phyloP scores from a whole-genome alignment of 1,140 invertebrate genomes.

The Listronotus oregonensis region DNA sequence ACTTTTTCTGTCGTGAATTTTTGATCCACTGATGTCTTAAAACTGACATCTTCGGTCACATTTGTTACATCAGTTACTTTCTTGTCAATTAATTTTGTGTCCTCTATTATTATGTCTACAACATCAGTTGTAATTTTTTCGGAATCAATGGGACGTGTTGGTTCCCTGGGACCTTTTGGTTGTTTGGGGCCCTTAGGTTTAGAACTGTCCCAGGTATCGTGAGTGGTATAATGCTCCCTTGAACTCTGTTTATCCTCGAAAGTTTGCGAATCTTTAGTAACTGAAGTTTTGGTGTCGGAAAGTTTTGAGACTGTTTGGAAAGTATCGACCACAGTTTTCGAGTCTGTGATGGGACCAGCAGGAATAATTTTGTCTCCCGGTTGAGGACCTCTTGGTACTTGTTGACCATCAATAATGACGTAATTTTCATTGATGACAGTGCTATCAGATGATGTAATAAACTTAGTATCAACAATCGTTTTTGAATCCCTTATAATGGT shows the following conservation, averaged over 20 bases:
- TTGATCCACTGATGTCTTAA: slow-evolving; percentile 33
- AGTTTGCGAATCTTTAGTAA: slow-evolving; percentile 47
- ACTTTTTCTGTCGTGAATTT: slow-evolving; percentile 32
- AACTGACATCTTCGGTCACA: slow-evolving; percentile 18
- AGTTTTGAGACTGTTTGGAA: slow-evolving; percentile 39
- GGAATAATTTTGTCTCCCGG: slow-evolving; percentile 8
- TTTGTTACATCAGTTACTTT: slow-evolving; percentile 18
- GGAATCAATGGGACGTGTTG: slow-evolving; percentile 9
- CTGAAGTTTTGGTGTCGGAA: slow-evolving; percentile 40
- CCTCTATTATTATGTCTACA: slow-evolving; percentile 1
- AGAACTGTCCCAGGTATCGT: slow-evolving; percentile 37
- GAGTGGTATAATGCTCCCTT: slow-evolving; percentile 39
- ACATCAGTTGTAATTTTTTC: slow-evolving; percentile 1
- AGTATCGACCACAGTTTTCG: slow-evolving; percentile 40
- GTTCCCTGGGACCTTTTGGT: slow-evolving; percentile 14
- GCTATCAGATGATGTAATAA: slow-evolving; percentile 3
- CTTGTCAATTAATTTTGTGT: slow-evolving; percentile 18
- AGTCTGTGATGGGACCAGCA: slow-evolving; percentile 21
- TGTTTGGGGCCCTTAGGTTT: slow-evolving; percentile 32
- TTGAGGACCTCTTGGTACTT: slow-evolving; percentile 9
- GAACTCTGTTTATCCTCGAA: slow-evolving; percentile 42
- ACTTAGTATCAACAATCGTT: slow-evolving; percentile 17
- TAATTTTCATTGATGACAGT: slow-evolving; percentile 19
- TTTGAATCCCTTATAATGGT: slow-evolving; percentile 24
- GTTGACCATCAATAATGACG: slow-evolving; percentile 17